Evolutionary conservation across 1,140 invertebrate genomes (phyloP), one percentile per base, ranked within the genome.

Genomic region (Drosophila obscura): DNA sequence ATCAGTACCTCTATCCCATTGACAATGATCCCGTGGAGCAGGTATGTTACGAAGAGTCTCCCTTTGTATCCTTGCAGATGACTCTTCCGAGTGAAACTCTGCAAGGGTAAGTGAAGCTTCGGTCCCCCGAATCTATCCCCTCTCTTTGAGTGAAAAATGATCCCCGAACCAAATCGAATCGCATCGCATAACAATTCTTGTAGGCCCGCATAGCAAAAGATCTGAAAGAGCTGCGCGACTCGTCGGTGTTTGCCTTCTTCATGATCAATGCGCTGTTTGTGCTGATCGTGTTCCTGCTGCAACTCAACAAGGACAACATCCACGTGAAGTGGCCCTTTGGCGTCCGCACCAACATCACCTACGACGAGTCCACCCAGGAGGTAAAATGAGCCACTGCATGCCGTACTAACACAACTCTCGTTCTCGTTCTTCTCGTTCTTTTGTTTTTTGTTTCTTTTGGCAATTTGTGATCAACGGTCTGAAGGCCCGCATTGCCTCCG

Each of bases 191-290:
- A 88, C 48, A 39, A 45, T 56, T 67, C 5, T 91, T 90, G 64
- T 88, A 98, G 96, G 96, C 95, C 89, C 95, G 96, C 94, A 97
- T 98, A 91, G 95, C 96, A 74, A 94, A 94, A 92, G 97, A 98
- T 93, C 94, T 99, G 87, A 97, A 96, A 94, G 97, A 98, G 90
- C 94, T 99, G 77, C 94, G 98, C 92, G 97, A 99, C 93, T 96
- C 96, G 90, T 96, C 97, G 72, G 97, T 98, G 24, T 99, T 99
- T 93, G 96, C 95, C 60, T 99, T 99, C 94, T 97, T 98, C 94
- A 99, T 99, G 97, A 93, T 98, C 91, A 99, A 99, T 94, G 97
- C 97, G 64, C 95, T 99, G 77, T 99, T 99, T 95, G 97, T 99
- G 76, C 95, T 99, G 91, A 98, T 99, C 94, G 97, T 99, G 82